These are phyloP conservation scores for Parazoanthus darwini DNA, from an alignment of 92 coral and sea anemone species.

Conservation along the genomic window DNA sequence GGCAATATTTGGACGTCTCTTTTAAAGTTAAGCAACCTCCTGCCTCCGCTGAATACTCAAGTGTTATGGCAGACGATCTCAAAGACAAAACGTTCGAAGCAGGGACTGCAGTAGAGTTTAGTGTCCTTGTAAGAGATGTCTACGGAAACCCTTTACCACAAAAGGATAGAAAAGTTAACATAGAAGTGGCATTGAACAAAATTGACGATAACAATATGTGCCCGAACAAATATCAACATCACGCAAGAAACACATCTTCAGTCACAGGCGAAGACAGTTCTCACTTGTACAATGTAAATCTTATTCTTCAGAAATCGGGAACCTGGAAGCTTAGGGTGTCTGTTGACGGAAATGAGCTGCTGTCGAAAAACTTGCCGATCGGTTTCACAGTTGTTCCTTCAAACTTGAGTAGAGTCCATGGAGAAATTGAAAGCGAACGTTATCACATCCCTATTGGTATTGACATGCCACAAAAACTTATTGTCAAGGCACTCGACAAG, in stretches of 20 bases:
- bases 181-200: neutral
- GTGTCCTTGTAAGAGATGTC: neutral
- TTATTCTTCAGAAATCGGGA: no score
- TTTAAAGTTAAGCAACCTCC: conserved; percentile 2
- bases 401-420: neutral
- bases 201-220: neutral
- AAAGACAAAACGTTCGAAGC: neutral
- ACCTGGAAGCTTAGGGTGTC: no score
- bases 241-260: neutral
- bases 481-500: neutral
- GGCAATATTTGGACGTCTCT: neutral
- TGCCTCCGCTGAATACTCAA: conserved; percentile 8
- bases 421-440: neutral
- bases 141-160: conserved; percentile 17
- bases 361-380: no score
- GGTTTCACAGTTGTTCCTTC: neutral
- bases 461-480: neutral
- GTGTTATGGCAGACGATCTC: neutral
- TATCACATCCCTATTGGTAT: neutral
- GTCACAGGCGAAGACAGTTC: neutral
- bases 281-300: no score
- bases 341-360: no score
- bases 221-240: neutral
- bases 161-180: neutral
- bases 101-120: conserved; percentile 1